Evolutionary conservation across 2,888 invertebrate species (phyloP), one percentile per base, ranked within the genome.

Genomic region (Diadegma fenestrale): DNA sequence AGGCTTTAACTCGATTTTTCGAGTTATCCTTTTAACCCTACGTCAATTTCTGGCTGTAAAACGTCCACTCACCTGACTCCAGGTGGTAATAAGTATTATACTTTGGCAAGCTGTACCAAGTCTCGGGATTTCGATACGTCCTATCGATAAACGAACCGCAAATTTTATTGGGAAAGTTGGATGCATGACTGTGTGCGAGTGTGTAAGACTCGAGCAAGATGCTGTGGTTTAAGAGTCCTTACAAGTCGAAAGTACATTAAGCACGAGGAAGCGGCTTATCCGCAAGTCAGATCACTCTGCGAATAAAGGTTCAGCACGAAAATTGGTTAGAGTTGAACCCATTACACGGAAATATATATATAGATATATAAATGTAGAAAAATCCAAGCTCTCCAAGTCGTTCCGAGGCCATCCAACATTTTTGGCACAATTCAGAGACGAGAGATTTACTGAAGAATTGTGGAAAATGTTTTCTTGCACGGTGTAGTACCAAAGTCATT

Each of bases 141-240:
- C 66, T 85, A 82, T 82, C 80, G 85, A 85, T 82, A 85, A 85
- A 78, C 69, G 75, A 78, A 68, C 82, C 54, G 79, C 82, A 63
- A 80, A 82, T 80, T 85, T 72, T 72, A 30, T 45, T 43, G 45
- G 58, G 78, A 82, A 78, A 82, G 72, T 79, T 61, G 37, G 6
- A 58, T 58, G 58, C 26, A 14, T 64, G 58, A 17, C 17, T 69
- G 43, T 71, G 22, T 54, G 51, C 71, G 66, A 69, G 63, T 71
- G 22, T 77, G 51, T 64, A 41, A 33, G 64, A 73, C 48, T 63
- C n/a, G 45, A 45, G 37, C 33, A 45, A 61, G 48, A 58, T 45
- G 48, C 61, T 61, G 66, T 45, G 66, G 66, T 73, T 80, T 73
- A 17, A 64, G 72, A 64, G 80, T 64, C 41, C 63, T 80, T 72